Conservation (phyloP, 2,797 vertebrate genomes). For the Heterohyrax brucei region DNA sequence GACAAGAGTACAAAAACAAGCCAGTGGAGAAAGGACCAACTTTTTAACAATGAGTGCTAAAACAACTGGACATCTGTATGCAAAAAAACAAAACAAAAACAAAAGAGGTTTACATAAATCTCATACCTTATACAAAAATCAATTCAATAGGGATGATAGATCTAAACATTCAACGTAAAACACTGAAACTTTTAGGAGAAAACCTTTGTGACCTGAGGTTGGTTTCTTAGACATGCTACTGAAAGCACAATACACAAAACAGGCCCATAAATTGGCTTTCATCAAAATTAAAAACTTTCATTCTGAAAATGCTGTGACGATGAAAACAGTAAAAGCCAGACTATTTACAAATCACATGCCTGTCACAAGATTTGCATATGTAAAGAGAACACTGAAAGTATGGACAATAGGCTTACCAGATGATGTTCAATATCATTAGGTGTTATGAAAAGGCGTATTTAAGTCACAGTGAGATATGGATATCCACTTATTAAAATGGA, state of each 20-base stretch:
- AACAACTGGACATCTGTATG: no score
- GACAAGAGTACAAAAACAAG: no score
- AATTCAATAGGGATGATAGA: background rate
- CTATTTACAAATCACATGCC: background rate
- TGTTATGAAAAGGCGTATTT: background rate
- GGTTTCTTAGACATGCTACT: background rate
- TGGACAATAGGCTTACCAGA: background rate
- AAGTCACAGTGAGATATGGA: background rate
- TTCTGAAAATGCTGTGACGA: background rate
- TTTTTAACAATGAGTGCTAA: no score
- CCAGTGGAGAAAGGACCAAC: no score
- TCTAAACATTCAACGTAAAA: background rate
- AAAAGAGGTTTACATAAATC: background rate
- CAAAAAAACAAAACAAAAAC: background rate
- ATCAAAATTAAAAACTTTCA: background rate
- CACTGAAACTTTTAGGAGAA: background rate
- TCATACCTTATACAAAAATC: background rate
- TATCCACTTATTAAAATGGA: background rate
- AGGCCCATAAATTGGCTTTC: background rate
- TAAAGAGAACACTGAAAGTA: background rate
- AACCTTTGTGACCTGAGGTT: background rate
- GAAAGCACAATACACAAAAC: background rate
- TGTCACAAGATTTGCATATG: background rate
- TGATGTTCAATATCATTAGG: background rate
- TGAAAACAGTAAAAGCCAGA: background rate